Conservation (phyloP, 2,797 vertebrate species). For the Argyrosomus regius region DNA sequence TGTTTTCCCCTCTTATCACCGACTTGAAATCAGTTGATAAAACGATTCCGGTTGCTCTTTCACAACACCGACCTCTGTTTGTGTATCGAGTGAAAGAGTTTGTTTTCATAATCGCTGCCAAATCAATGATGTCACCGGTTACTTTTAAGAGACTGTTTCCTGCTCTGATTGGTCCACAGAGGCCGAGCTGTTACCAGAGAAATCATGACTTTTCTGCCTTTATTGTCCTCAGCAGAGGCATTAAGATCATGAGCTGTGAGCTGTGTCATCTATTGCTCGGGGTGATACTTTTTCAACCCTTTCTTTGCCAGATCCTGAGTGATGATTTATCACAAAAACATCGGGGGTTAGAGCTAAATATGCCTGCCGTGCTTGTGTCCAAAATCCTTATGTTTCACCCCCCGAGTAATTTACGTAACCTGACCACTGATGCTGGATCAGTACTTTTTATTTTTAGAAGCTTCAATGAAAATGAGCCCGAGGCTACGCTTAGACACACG, state of each 20-base stretch:
- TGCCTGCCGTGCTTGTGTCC: constrained; percentile 15
- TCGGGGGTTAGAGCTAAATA: constrained; percentile 39
- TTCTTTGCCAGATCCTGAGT: constrained; percentile 45
- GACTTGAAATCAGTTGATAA: constrained; percentile 14
- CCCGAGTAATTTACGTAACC: constrained; percentile 53
- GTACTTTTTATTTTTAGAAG: constrained; percentile 69
- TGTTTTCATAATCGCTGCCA: constrained; percentile 61
- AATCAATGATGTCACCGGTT: constrained; percentile 61
- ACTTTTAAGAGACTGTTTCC: constrained; percentile 37
- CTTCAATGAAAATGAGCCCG: constrained; percentile 62
- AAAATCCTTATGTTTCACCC: constrained; percentile 56
- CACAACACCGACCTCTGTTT: constrained; percentile 32
- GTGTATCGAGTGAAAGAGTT: constrained; percentile 33
- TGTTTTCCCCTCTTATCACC: constrained; percentile 20
- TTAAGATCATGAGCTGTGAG: constrained; percentile 54
- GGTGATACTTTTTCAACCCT: constrained; percentile 31
- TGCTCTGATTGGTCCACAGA: constrained; percentile 45
- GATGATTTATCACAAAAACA: constrained; percentile 45
- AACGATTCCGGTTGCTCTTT: constrained; percentile 11
- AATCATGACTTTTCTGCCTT: constrained; percentile 56
- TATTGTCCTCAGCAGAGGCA: constrained; percentile 61
- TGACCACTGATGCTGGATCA: constrained; percentile 49
- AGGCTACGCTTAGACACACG: constrained; percentile 25
- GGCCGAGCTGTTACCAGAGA: constrained; percentile 35
- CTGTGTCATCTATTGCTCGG: constrained; percentile 45